phyloP scores from a whole-genome alignment of 2,888 invertebrate genomes.

The Drosophila nr. medialis region DNA sequence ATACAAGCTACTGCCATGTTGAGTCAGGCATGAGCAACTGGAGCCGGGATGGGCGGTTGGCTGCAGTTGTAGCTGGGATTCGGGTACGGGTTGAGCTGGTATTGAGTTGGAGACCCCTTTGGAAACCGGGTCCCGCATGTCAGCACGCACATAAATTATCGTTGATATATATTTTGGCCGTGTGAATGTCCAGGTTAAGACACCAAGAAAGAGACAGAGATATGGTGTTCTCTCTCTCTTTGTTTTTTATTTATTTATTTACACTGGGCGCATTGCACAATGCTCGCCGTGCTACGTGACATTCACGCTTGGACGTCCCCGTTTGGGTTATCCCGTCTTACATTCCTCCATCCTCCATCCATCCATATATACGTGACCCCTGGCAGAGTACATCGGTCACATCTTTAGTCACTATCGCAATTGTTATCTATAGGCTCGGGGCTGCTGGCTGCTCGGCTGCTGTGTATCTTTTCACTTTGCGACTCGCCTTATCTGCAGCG shows the following conservation, averaged over 20 bases:
- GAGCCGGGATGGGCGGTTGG: slow-evolving; percentile 5
- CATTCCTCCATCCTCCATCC: neutral
- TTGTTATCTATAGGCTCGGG: slow-evolving; percentile 41
- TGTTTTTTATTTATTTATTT: slow-evolving; percentile 64
- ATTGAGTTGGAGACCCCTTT: neutral
- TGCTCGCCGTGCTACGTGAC: slow-evolving; percentile 69
- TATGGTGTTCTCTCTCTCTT: neutral
- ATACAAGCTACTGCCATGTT: slow-evolving; percentile 70
- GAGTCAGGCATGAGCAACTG: slow-evolving; percentile 46
- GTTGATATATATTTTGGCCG: slow-evolving; percentile 78
- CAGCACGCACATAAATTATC: slow-evolving; percentile 80
- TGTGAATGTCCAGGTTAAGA: slow-evolving; percentile 72
- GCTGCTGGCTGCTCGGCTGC: slow-evolving; percentile 30
- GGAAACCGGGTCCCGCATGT: slow-evolving; percentile 70
- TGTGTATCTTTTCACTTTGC: slow-evolving; percentile 69
- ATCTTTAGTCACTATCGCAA: slow-evolving; percentile 50
- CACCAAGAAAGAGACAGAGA: neutral
- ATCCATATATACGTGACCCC: slow-evolving; percentile 67
- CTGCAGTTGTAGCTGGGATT: neutral
- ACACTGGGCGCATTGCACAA: slow-evolving; percentile 63
- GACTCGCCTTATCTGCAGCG: slow-evolving; percentile 58
- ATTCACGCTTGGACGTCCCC: slow-evolving; percentile 76
- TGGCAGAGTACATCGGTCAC: slow-evolving; percentile 33
- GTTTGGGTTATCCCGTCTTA: slow-evolving; percentile 6
- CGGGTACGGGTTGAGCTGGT: neutral